phyloP scores from a whole-genome alignment of 2,888 invertebrate genomes.

The Branchipolynoe longqiensis region DNA sequence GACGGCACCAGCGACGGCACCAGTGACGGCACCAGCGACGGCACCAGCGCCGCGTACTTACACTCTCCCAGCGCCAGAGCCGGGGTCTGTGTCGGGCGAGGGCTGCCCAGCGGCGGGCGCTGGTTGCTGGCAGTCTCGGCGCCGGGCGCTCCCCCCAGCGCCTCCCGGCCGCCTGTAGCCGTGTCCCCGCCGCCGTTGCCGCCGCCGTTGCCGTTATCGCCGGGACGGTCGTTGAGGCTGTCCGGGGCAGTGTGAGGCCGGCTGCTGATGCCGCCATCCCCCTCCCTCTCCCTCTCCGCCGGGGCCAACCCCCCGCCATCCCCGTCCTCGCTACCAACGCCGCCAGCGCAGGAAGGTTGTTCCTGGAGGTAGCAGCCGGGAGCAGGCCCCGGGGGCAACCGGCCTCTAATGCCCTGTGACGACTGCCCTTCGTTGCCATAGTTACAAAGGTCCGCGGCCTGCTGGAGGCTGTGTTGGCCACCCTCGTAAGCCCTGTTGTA shows the following conservation, averaged over 20 bases:
- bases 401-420: no score
- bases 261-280: neutral
- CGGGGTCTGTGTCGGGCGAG: no score
- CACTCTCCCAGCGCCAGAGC: neutral
- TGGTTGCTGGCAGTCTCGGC: no score
- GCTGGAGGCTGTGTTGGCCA: no score
- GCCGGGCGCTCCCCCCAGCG: constrained; percentile 7
- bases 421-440: neutral
- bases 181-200: neutral
- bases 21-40: no score
- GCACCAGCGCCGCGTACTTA: no score
- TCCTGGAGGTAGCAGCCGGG: constrained; percentile 10
- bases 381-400: neutral
- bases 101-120: no score
- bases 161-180: neutral
- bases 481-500: no score
- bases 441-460: no score
- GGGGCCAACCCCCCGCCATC: neutral
- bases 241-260: no score
- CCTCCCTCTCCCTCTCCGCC: neutral
- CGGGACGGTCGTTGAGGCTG: no score
- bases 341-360: neutral
- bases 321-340: neutral
- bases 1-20: no score
- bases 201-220: neutral